A percentile compares a stretch with the other conserved stretches of the same genome.
These are phyloP conservation scores for Aporophyla nigra DNA, from an alignment of 2,888 invertebrate species.

Conservation along the genomic window DNA sequence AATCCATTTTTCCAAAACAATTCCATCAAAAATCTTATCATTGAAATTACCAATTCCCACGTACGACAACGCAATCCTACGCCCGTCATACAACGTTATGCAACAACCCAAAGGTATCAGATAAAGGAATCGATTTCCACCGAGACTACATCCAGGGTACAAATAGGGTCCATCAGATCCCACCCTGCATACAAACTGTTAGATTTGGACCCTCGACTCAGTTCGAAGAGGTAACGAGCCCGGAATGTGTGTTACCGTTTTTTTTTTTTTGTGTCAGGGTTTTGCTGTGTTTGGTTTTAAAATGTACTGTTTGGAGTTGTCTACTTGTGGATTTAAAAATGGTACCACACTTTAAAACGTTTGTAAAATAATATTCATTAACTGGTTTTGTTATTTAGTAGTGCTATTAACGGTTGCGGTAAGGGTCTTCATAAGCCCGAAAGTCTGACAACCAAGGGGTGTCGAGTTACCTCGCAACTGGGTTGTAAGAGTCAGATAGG, in stretches of 20 bases:
- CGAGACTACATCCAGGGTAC: slow-evolving; percentile 71
- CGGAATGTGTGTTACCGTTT: slow-evolving; percentile 51
- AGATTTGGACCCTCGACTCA: slow-evolving; percentile 66
- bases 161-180: slow-evolving; percentile 71
- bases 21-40: background rate
- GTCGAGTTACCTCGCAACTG: too few species aligned
- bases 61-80: slow-evolving; percentile 29
- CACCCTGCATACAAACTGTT: slow-evolving; percentile 75
- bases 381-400: background rate
- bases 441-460: too few species aligned
- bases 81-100: slow-evolving; percentile 59
- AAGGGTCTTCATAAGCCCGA: too few species aligned
- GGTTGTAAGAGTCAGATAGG: too few species aligned
- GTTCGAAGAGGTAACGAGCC: slow-evolving; percentile 67
- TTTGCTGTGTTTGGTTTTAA: slow-evolving; percentile 21
- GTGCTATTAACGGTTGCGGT: background rate
- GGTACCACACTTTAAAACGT: too few species aligned
- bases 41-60: background rate
- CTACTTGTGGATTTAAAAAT: too few species aligned
- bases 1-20: too few species aligned
- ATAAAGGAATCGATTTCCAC: slow-evolving; percentile 72
- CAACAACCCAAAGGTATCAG: slow-evolving; percentile 59
- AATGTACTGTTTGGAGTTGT: background rate
- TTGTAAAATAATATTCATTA: background rate
- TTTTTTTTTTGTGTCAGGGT: slow-evolving; percentile 30